Evolutionary conservation across 2,113 vertebrate genomes (phyloP).

Genomic region (Lipophrys pholis): DNA sequence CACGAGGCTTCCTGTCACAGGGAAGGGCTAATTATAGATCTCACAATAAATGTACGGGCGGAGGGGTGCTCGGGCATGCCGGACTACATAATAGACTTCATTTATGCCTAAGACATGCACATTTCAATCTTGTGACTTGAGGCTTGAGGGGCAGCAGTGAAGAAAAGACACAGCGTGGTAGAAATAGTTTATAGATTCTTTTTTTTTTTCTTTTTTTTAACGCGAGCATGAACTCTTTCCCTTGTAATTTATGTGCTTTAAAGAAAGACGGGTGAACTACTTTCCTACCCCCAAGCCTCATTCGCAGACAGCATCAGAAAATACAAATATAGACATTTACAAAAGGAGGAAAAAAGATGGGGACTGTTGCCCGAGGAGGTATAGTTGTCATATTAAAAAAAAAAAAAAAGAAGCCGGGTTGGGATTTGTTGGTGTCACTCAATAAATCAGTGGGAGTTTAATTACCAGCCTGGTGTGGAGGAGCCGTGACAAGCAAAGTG

Average conservation of each 20-base stretch:
- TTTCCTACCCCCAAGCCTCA: conserved; percentile 48
- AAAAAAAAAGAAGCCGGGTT: conserved; percentile 83
- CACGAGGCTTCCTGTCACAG: conserved; percentile 70
- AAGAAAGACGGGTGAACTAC: conserved; percentile 35
- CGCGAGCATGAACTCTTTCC: conserved; percentile 27
- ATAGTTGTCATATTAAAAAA: conserved; percentile 93
- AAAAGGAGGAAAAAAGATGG: conserved; percentile 68
- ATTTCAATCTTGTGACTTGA: conserved; percentile 68
- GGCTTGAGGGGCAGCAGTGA: conserved; percentile 38
- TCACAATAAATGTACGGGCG: conserved; percentile 22
- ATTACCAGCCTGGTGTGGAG: conserved; percentile 92
- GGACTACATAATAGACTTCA: conserved; percentile 55
- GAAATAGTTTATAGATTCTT: conserved; percentile 10
- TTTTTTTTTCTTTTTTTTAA: conserved; percentile 2
- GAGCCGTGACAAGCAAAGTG: conserved; percentile 84
- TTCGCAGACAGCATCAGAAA: conserved; percentile 60
- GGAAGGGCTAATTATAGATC: conserved; percentile 64
- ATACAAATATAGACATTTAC: conserved; percentile 21
- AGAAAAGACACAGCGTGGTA: not conserved
- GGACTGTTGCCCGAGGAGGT: conserved; percentile 88
- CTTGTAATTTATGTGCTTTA: conserved; percentile 34
- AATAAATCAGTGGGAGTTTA: conserved; percentile 98
- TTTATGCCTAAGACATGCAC: conserved; percentile 59
- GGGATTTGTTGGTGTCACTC: conserved; percentile 96
- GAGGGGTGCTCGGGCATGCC: conserved; percentile 11